A percentile compares a stretch with the other conserved stretches of the same genome.
phyloP scores from a whole-genome alignment of 2,888 invertebrate species.

The Clistopyga incitator region DNA sequence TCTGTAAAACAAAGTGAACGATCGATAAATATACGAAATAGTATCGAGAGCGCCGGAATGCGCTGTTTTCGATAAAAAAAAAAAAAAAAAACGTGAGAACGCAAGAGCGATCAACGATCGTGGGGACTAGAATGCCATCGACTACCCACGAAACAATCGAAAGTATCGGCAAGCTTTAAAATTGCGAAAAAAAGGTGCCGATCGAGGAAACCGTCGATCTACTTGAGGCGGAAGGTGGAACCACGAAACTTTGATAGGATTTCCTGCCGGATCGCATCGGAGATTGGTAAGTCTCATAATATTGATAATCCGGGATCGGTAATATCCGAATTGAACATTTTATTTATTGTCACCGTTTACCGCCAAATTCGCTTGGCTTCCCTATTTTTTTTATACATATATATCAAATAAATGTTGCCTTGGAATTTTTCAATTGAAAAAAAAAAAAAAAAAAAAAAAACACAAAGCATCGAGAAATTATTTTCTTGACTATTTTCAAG shows the following conservation, averaged over 20 bases:
- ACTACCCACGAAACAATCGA: conserved; percentile 10
- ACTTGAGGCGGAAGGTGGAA: background rate
- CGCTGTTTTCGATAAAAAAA: background rate
- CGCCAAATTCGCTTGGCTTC: too few species aligned
- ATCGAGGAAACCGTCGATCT: background rate
- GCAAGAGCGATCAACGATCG: conserved; percentile 12
- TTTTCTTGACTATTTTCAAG: too few species aligned
- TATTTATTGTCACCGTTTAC: too few species aligned
- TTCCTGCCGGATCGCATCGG: background rate
- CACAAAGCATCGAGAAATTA: too few species aligned
- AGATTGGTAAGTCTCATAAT: conserved; percentile 29
- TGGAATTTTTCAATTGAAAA: too few species aligned
- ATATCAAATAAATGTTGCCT: too few species aligned
- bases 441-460: too few species aligned
- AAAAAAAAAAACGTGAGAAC: background rate
- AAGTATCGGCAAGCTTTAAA: background rate
- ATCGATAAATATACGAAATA: conserved; percentile 2
- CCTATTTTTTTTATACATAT: too few species aligned
- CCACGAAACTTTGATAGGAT: background rate
- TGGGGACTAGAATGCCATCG: conserved; percentile 8
- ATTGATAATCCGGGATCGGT: too few species aligned
- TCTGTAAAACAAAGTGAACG: background rate
- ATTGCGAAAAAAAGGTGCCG: conserved; percentile 10
- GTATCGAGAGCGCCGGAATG: background rate
- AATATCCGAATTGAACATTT: too few species aligned